phyloP scores from a whole-genome alignment of 2,888 invertebrate species.

The Steinernema carpocapsae region DNA sequence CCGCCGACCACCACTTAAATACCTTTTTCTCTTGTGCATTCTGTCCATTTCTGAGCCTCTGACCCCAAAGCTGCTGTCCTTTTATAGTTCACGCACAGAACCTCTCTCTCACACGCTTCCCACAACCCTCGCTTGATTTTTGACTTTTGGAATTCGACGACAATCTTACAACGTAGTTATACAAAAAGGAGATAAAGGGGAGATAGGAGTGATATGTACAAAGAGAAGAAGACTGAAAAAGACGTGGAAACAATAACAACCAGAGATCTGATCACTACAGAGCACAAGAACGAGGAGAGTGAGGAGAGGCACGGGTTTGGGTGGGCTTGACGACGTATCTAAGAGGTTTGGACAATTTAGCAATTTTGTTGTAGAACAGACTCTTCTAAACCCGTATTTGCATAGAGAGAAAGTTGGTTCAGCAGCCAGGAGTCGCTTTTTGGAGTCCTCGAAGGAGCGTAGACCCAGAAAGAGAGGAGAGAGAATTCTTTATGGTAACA shows the following conservation, averaged over 20 bases:
- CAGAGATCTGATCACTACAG: constrained; percentile 2
- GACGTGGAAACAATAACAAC: constrained; percentile 27
- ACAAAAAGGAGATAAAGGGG: too few relatives aligned
- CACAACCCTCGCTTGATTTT: too few relatives aligned
- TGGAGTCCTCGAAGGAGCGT: background rate
- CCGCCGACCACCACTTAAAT: background rate
- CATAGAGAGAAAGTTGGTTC: background rate
- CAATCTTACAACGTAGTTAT: too few relatives aligned
- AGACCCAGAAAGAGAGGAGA: background rate
- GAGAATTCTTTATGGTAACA: too few relatives aligned
- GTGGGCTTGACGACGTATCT: background rate
- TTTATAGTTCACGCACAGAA: constrained; percentile 8
- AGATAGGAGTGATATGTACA: constrained; percentile 9
- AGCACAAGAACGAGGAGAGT: background rate
- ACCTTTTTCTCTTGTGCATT: background rate
- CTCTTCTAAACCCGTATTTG: constrained; percentile 11
- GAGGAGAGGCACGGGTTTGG: background rate
- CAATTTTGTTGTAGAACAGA: background rate
- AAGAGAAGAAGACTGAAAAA: background rate
- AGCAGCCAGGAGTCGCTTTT: background rate
- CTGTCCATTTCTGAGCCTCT: too few relatives aligned
- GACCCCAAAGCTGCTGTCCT: background rate
- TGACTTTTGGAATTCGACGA: too few relatives aligned
- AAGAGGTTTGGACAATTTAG: background rate
- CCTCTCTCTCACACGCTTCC: constrained; percentile 29